These are phyloP conservation scores for Graptemys geographica DNA, from an alignment of 2,797 vertebrate species.

Conservation along the genomic window DNA sequence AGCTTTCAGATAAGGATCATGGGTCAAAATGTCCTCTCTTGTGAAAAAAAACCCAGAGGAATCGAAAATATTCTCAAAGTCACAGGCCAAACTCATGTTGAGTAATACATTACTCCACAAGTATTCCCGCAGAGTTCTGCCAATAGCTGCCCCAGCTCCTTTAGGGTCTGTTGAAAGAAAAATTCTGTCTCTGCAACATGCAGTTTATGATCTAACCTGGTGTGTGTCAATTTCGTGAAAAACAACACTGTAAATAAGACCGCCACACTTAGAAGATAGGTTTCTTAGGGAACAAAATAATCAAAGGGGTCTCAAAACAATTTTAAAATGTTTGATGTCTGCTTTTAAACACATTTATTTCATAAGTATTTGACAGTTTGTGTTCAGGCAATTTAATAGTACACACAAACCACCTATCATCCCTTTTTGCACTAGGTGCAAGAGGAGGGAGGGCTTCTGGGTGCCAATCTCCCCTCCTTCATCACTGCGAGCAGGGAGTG, in stretches of 20 bases:
- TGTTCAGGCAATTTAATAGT: background rate
- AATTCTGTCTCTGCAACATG: background rate
- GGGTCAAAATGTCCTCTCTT: background rate
- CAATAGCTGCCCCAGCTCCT: background rate
- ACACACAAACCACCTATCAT: too few species aligned
- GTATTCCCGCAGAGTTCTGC: background rate
- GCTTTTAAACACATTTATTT: background rate
- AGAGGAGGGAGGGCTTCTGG: background rate
- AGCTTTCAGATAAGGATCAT: background rate
- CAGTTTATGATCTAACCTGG: background rate
- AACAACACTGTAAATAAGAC: background rate
- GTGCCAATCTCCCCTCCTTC: background rate
- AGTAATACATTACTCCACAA: background rate
- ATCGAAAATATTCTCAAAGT: background rate
- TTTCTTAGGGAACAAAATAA: background rate
- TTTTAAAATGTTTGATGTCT: background rate
- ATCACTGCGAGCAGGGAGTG: background rate
- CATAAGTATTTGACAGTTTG: background rate
- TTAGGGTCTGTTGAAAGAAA: conserved; percentile 3
- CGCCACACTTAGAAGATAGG: background rate
- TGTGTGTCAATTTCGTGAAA: background rate
- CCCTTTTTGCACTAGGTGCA: background rate
- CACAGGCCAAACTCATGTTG: background rate
- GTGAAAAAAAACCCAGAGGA: background rate
- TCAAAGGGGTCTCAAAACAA: background rate